These are phyloP conservation scores for Morpho deidamia DNA, from an alignment of 2,888 invertebrate species.

Conservation along the genomic window DNA sequence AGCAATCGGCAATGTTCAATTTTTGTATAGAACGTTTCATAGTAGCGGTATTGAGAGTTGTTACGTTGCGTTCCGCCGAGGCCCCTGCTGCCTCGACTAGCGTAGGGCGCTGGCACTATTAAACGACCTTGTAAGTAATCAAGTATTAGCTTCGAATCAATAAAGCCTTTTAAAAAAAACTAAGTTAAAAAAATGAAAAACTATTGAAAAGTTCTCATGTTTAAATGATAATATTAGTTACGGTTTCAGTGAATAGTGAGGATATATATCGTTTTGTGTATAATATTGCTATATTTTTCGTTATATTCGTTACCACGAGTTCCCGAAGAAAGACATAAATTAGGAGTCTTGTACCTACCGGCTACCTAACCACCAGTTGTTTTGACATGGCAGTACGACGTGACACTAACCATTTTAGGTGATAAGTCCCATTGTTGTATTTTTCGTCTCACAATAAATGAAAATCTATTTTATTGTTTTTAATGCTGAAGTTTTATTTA, in stretches of 20 bases:
- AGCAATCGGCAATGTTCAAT: conserved; percentile 76
- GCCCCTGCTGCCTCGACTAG: conserved; percentile 36
- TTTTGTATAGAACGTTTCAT: conserved; percentile 77
- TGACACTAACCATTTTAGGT: conserved; percentile 74
- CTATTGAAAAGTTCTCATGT: conserved; percentile 72
- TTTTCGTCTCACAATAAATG: conserved; percentile 80
- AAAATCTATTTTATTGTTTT: conserved; percentile 79
- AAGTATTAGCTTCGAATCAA: conserved; percentile 78
- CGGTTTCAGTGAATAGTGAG: conserved; percentile 69
- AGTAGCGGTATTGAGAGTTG: conserved; percentile 74
- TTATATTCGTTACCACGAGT: conserved; percentile 74
- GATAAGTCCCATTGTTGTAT: conserved; percentile 79
- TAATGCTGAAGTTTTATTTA: conserved; percentile 67
- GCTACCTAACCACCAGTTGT: conserved; percentile 56
- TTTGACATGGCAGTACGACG: conserved; percentile 37
- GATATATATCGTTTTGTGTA: conserved; percentile 70
- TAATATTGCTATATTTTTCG: conserved; percentile 58
- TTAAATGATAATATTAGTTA: conserved; percentile 69
- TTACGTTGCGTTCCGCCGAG: conserved; percentile 67
- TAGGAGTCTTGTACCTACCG: conserved; percentile 52
- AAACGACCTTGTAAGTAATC: conserved; percentile 76
- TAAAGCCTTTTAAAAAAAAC: conserved; percentile 73
- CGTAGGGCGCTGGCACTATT: conserved; percentile 49
- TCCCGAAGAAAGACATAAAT: conserved; percentile 76
- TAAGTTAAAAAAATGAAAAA: conserved; percentile 60